A percentile compares a stretch with the other conserved stretches of the same genome.
phyloP scores from a whole-genome alignment of 2,888 invertebrate genomes.

The Eristalis arbustorum region DNA sequence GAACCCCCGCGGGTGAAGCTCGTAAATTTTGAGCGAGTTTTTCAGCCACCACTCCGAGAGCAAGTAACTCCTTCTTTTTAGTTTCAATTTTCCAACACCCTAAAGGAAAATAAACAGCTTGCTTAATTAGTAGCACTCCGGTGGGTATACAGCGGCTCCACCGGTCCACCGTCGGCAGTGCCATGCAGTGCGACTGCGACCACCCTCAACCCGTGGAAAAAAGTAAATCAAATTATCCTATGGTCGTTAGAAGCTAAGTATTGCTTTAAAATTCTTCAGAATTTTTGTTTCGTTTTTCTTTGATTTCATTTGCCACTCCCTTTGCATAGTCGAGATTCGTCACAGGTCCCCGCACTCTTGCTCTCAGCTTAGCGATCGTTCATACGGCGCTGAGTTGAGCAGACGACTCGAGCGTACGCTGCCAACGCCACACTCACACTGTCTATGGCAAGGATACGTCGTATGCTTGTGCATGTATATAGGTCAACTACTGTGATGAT shows the following conservation, averaged over 20 bases:
- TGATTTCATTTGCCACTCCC: background rate
- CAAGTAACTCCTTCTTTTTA: constrained; percentile 32
- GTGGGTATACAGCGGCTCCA: constrained; percentile 32
- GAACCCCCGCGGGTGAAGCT: constrained; percentile 20
- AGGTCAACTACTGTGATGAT: constrained; percentile 51
- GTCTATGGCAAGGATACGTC: background rate
- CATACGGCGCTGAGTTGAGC: constrained; percentile 32
- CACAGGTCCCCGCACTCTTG: constrained; percentile 33
- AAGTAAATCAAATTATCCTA: constrained; percentile 62
- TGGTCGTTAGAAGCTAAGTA: constrained; percentile 62
- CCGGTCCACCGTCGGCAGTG: background rate
- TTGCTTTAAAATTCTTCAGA: constrained; percentile 52
- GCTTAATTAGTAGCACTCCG: constrained; percentile 67
- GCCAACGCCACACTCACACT: background rate
- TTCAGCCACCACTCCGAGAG: constrained; percentile 21
- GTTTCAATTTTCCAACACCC: constrained; percentile 60
- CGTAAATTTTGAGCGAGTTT: constrained; percentile 54
- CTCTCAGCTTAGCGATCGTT: constrained; percentile 33
- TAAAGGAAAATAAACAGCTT: constrained; percentile 65
- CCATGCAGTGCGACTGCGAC: background rate
- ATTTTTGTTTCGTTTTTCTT: constrained; percentile 15
- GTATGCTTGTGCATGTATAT: constrained; percentile 1
- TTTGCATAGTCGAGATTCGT: constrained; percentile 23
- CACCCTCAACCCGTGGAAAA: constrained; percentile 17
- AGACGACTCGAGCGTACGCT: background rate